phyloP scores from a whole-genome alignment of 2,113 vertebrate genomes.

The Acrocephalus kingi region DNA sequence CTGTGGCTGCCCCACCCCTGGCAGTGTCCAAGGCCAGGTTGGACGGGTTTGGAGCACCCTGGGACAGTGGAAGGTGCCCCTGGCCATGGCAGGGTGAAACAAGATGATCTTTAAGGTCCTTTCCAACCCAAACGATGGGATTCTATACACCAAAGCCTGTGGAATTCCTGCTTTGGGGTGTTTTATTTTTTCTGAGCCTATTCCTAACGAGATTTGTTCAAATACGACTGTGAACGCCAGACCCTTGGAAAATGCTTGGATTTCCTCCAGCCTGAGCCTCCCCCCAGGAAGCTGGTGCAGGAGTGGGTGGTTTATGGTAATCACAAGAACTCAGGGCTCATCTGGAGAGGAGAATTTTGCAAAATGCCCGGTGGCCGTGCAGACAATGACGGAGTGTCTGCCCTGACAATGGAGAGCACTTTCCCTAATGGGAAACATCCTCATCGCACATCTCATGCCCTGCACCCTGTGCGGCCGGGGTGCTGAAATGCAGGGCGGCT shows the following conservation, averaged over 20 bases:
- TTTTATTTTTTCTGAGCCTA: not conserved
- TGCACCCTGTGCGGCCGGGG: not conserved
- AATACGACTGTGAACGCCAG: not conserved
- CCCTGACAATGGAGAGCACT: constrained; percentile 31
- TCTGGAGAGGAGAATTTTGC: not conserved
- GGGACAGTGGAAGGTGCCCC: not conserved
- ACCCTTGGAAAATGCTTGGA: not conserved
- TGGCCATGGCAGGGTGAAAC: not conserved
- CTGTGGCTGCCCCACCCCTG: not conserved
- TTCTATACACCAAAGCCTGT: not conserved
- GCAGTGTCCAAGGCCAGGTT: not conserved
- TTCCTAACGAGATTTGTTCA: not conserved
- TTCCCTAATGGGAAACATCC: constrained; percentile 51
- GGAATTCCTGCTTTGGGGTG: not conserved
- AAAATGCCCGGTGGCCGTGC: not conserved
- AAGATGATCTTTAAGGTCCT: not conserved
- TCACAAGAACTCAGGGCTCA: not conserved
- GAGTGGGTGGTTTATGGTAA: not conserved
- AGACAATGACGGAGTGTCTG: constrained; percentile 2
- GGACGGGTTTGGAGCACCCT: rapidly evolving
- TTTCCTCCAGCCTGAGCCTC: not conserved
- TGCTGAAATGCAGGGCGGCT: not conserved
- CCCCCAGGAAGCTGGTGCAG: not conserved
- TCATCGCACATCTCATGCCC: not conserved
- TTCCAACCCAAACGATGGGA: not conserved